These are phyloP conservation scores for Dipodomys merriami DNA, from an alignment of 2,113 vertebrate genomes.

Conservation along the genomic window DNA sequence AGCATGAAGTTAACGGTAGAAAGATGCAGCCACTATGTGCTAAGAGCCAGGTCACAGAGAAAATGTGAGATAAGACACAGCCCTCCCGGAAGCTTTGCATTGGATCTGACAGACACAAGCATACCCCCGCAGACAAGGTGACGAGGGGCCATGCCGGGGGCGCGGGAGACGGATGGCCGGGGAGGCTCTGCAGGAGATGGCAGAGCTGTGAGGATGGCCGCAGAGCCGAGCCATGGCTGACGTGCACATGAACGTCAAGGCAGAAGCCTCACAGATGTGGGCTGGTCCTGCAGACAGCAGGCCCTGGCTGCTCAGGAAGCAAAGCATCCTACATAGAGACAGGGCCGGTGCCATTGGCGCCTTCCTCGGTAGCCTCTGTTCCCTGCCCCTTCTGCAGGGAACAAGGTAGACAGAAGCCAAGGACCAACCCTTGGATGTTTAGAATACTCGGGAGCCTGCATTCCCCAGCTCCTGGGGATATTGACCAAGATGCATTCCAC, in stretches of 20 bases:
- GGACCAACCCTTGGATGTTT: no score
- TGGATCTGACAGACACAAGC: background rate
- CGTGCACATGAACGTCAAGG: no score
- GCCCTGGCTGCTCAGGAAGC: background rate
- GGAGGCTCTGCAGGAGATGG: background rate
- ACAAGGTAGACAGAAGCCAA: background rate
- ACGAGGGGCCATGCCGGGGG: no score
- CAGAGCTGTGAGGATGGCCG: background rate
- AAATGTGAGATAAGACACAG: background rate
- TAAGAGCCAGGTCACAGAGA: background rate
- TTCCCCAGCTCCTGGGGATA: no score
- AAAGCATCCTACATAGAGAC: accelerated
- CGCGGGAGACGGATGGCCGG: background rate
- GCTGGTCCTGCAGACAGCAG: no score
- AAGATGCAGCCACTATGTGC: background rate
- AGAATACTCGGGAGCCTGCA: background rate
- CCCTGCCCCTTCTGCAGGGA: background rate
- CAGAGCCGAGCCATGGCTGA: background rate
- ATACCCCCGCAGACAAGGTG: background rate
- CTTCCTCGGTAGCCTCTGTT: background rate
- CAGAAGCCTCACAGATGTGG: no score
- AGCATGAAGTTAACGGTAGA: background rate
- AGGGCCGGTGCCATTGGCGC: accelerated
- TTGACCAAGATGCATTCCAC: no score
- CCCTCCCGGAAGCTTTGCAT: background rate